Evolutionary conservation across 2,797 vertebrate species (phyloP).

Genomic region (Nothura maculosa): DNA sequence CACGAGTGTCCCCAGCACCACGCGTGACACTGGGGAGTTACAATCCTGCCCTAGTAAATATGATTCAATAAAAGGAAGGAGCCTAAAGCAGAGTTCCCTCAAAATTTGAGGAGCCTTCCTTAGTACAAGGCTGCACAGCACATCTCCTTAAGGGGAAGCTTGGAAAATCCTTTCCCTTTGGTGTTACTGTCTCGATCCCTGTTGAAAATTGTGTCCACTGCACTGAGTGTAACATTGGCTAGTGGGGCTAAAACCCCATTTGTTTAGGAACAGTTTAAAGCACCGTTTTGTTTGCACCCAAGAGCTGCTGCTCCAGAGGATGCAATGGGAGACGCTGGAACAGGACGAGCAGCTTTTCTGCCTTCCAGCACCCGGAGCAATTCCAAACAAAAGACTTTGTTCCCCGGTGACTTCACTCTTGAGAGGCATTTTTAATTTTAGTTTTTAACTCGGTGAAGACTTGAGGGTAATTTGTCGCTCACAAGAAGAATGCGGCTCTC

Average conservation of each 20-base stretch:
- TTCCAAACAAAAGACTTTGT: conserved; percentile 56
- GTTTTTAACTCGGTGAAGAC: conserved; percentile 25
- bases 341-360: not conserved
- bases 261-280: not conserved
- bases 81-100: not conserved
- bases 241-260: not conserved
- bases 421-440: conserved; percentile 56
- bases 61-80: not conserved
- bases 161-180: not conserved
- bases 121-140: not conserved
- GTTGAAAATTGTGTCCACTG: not conserved
- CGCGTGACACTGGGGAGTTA: rapidly evolving
- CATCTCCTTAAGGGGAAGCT: not conserved
- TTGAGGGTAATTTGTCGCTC: conserved; percentile 46
- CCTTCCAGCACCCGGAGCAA: not conserved
- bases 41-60: not conserved
- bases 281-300: not conserved
- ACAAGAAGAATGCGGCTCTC: conserved; percentile 34
- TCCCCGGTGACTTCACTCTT: conserved; percentile 44
- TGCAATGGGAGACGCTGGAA: not conserved
- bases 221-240: not conserved
- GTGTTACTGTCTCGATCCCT: not conserved
- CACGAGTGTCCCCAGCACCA: not conserved
- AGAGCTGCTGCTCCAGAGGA: not conserved
- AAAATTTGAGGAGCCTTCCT: not conserved